A percentile compares a stretch with the other conserved stretches of the same genome.
Evolutionary conservation across 2,797 vertebrate species (phyloP).

Genomic region (Sebastes hubbsi): DNA sequence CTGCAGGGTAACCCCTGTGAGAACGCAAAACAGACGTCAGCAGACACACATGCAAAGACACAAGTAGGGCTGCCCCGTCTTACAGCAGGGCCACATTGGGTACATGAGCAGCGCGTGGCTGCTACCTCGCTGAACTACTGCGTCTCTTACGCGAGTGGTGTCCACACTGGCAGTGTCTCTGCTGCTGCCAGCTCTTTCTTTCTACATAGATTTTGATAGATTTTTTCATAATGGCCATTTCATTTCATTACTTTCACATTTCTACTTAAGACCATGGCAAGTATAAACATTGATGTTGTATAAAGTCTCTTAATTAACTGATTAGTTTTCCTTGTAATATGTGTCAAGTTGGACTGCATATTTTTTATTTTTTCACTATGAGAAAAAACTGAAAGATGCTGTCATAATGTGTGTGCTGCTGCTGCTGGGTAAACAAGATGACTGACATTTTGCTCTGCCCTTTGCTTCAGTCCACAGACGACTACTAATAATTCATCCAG

Average conservation of each 20-base stretch:
- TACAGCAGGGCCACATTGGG: no score
- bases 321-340: background rate
- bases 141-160: no score
- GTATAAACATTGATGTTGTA: background rate
- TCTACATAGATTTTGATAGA: no score
- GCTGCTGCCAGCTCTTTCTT: no score
- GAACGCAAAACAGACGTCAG: background rate
- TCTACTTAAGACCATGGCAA: background rate
- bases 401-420: constrained; percentile 8
- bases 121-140: no score
- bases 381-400: background rate
- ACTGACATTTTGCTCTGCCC: constrained; percentile 26
- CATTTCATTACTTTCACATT: background rate
- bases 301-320: background rate
- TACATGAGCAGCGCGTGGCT: no score
- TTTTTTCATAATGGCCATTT: no score
- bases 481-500: constrained; percentile 28
- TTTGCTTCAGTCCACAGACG: constrained; percentile 1
- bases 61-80: no score
- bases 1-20: constrained; percentile 75
- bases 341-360: background rate
- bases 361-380: background rate
- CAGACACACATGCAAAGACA: background rate
- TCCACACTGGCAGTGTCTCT: no score
- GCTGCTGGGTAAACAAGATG: constrained; percentile 44